Percentiles rank a stretch among this genome's conserved stretches.
phyloP scores from a whole-genome alignment of 2,113 vertebrate genomes.

The Ancistrus triradiatus region DNA sequence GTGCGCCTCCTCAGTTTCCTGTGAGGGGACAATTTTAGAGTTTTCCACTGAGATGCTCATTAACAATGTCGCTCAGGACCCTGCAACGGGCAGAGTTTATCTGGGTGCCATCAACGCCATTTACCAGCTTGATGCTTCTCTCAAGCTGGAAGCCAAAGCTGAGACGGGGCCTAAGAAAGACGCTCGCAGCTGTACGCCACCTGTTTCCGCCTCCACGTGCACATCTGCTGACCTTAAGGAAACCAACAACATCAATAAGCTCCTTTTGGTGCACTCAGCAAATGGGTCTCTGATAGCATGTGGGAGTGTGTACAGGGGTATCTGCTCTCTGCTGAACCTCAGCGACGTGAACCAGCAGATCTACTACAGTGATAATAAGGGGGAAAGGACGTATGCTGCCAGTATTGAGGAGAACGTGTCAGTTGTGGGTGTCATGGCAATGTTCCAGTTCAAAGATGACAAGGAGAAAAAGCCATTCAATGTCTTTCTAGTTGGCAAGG shows the following conservation, averaged over 20 bases:
- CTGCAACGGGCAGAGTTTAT: slow-evolving; percentile 77
- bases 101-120: slow-evolving; percentile 83
- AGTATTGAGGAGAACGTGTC: slow-evolving; percentile 84
- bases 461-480: slow-evolving; percentile 44
- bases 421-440: slow-evolving; percentile 86
- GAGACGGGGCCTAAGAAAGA: slow-evolving; percentile 77
- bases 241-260: slow-evolving; percentile 86
- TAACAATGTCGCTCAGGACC: slow-evolving; percentile 80
- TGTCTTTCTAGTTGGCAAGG: slow-evolving; percentile 90
- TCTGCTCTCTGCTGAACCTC: slow-evolving; percentile 83
- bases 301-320: slow-evolving; percentile 88
- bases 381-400: slow-evolving; percentile 91
- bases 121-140: slow-evolving; percentile 75
- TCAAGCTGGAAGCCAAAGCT: slow-evolving; percentile 55
- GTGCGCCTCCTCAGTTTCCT: slow-evolving; percentile 37
- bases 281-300: slow-evolving; percentile 76
- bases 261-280: slow-evolving; percentile 76
- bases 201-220: slow-evolving; percentile 68
- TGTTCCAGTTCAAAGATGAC: slow-evolving; percentile 42
- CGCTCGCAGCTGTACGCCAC: slow-evolving; percentile 84
- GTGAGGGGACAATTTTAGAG: slow-evolving; percentile 33
- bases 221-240: slow-evolving; percentile 66
- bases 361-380: slow-evolving; percentile 83
- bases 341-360: slow-evolving; percentile 67
- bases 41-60: slow-evolving; percentile 67